Percentiles rank a stretch among this genome's conserved stretches.
phyloP scores from a whole-genome alignment of 2,888 invertebrate genomes.

The Conchocele bisecta region DNA sequence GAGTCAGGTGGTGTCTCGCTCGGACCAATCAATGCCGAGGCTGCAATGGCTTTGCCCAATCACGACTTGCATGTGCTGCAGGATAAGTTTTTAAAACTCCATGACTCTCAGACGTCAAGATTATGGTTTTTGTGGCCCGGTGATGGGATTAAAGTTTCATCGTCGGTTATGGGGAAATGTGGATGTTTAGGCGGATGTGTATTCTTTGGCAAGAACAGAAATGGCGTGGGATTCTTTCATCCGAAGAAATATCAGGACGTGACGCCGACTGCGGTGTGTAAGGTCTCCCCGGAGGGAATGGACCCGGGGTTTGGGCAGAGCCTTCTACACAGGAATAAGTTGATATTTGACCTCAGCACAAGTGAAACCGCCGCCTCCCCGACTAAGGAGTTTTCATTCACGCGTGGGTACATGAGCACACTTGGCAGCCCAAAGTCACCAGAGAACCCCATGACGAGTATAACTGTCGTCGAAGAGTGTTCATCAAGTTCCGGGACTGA shows the following conservation, averaged over 20 bases:
- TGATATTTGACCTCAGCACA: conserved; percentile 94
- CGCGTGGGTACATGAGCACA: conserved; percentile 77
- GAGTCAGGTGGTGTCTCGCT: conserved; percentile 95
- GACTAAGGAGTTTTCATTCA: conserved; percentile 71
- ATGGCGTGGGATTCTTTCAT: conserved; percentile 94
- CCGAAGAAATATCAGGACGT: conserved; percentile 83
- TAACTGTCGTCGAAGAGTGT: conserved; percentile 59
- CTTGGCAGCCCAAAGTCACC: conserved; percentile 73
- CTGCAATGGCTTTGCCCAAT: conserved; percentile 87
- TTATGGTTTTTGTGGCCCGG: conserved; percentile 97
- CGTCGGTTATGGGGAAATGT: conserved; percentile 86
- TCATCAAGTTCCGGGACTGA: no score
- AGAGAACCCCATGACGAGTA: conserved; percentile 62
- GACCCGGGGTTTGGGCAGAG: conserved; percentile 98
- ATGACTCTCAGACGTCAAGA: conserved; percentile 92
- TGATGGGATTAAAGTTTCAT: conserved; percentile 82
- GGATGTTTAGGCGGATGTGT: conserved; percentile 97
- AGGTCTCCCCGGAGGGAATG: conserved; percentile 74
- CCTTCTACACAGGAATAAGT: conserved; percentile 91
- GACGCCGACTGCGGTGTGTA: conserved; percentile 70
- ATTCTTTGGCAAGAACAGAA: conserved; percentile 96
- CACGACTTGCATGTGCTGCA: conserved; percentile 79
- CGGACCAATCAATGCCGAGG: conserved; percentile 95
- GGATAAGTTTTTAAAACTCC: conserved; percentile 83
- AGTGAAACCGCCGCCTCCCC: conserved; percentile 86